Conservation (phyloP, 2,113 vertebrate species). For the Campylomormyrus numenius region DNA sequence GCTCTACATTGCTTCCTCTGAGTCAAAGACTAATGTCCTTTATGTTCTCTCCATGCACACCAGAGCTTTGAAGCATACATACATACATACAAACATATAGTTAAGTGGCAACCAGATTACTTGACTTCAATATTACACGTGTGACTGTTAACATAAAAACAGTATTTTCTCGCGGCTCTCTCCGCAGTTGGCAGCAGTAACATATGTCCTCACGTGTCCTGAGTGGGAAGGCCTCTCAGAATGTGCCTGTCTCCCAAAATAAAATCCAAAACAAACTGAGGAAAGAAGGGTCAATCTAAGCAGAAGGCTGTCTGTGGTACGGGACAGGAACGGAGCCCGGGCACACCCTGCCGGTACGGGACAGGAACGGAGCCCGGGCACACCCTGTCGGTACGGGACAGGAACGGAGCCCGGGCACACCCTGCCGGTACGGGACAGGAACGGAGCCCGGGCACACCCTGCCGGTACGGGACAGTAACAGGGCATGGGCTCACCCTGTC, state of each 20-base stretch:
- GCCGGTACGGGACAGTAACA: neutral
- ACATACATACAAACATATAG: neutral
- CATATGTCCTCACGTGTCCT: neutral
- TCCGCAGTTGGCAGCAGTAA: neutral
- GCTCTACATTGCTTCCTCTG: neutral
- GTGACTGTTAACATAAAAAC: neutral
- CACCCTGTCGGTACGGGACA: slow-evolving; percentile 8
- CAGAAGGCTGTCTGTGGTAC: neutral
- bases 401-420: neutral
- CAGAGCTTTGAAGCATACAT: slow-evolving; percentile 1
- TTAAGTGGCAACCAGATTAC: neutral
- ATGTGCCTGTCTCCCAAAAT: neutral
- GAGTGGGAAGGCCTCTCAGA: neutral
- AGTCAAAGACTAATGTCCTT: neutral
- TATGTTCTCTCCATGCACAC: neutral
- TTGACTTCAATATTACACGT: slow-evolving; percentile 3
- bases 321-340: neutral
- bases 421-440: neutral
- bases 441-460: neutral
- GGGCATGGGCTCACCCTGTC: too few species aligned
- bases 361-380: slow-evolving; percentile 35
- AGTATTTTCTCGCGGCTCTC: neutral
- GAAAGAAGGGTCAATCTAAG: neutral
- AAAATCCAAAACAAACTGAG: neutral
- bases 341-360: slow-evolving; percentile 19